These are phyloP conservation scores for Ia io DNA, from an alignment of 2,113 vertebrate species.

Conservation along the genomic window DNA sequence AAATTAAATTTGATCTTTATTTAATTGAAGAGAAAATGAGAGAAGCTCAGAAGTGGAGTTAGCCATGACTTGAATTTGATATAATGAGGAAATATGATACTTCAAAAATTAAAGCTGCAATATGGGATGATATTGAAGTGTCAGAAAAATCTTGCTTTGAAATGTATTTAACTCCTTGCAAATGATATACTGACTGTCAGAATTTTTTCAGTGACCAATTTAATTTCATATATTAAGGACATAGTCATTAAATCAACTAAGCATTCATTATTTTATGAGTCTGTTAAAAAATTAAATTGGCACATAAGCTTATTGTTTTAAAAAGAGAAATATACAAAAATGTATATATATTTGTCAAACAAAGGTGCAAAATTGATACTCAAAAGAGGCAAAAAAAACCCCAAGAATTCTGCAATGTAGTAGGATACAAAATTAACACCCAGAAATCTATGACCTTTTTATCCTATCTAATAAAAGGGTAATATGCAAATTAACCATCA, in stretches of 20 bases:
- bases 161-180: not conserved
- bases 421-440: no score
- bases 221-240: not conserved
- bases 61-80: conserved; percentile 92
- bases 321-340: not conserved
- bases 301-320: not conserved
- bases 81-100: conserved; percentile 95
- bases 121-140: conserved; percentile 85
- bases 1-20: conserved; percentile 89
- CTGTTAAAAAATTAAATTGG: not conserved
- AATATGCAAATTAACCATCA: no score
- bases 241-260: conserved; percentile 14
- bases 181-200: not conserved
- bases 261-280: not conserved
- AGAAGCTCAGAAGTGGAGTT: conserved; percentile 87
- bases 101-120: conserved; percentile 84
- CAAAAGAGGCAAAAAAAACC: not conserved
- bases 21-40: conserved; percentile 85
- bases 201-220: not conserved
- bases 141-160: not conserved
- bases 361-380: not conserved
- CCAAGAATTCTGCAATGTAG: no score
- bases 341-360: not conserved
- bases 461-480: no score
- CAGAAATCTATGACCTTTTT: no score